Evolutionary conservation across 64 coral and sea anemone genomes (phyloP).

Genomic region (Trachythela sp.): DNA sequence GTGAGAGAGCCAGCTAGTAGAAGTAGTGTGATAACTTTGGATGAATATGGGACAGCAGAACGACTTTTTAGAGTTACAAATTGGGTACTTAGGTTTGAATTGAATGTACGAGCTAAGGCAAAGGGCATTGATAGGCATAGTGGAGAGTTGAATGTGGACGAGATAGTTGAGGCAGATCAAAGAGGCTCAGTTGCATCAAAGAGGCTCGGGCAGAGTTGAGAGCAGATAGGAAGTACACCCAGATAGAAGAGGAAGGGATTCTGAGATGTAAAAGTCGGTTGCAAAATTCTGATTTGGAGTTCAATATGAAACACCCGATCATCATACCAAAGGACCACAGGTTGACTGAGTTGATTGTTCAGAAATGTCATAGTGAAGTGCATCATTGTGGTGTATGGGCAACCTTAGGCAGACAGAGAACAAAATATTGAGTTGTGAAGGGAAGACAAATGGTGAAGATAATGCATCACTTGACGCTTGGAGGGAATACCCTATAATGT

Average conservation of each 20-base stretch:
- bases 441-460: not conserved
- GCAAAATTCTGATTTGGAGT: conserved; percentile 22
- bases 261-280: not conserved
- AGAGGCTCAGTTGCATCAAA: conserved; percentile 9
- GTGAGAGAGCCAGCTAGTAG: no score
- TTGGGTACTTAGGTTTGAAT: conserved; percentile 2
- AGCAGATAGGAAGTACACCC: not conserved
- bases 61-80: conserved; percentile 31
- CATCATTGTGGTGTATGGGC: not conserved
- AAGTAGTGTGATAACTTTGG: no score
- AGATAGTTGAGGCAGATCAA: conserved; percentile 1
- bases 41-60: no score
- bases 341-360: not conserved
- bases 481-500: no score
- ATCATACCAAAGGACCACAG: not conserved
- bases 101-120: not conserved
- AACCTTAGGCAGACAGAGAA: not conserved
- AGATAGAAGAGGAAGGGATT: not conserved
- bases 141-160: conserved; percentile 14
- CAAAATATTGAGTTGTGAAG: conserved; percentile 6
- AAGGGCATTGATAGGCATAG: not conserved
- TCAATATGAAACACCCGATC: not conserved
- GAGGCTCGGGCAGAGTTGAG: not conserved
- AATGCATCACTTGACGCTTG: no score
- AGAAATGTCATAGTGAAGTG: no score